Percentiles rank a stretch among this genome's conserved stretches.
Evolutionary conservation across 2,888 invertebrate species (phyloP).

Genomic region (Spodoptera littoralis): DNA sequence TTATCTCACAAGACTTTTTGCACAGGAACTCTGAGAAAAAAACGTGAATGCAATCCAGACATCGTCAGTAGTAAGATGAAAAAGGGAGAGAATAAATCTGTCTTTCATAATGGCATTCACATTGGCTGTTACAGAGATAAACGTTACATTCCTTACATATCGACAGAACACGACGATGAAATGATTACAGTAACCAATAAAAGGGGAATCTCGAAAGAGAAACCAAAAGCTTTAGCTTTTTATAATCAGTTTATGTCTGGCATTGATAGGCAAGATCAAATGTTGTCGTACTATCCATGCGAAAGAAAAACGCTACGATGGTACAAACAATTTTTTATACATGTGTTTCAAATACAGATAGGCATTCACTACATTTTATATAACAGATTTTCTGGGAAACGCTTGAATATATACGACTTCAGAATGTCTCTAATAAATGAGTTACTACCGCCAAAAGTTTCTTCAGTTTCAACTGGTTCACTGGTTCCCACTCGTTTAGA

Average conservation of each 20-base stretch:
- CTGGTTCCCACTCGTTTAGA: no score
- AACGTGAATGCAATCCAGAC: conserved; percentile 38
- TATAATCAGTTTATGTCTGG: conserved; percentile 52
- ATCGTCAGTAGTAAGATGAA: background rate
- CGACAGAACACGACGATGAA: conserved; percentile 37
- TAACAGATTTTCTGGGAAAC: conserved; percentile 32
- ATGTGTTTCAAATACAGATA: conserved; percentile 23
- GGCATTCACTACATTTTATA: conserved; percentile 21
- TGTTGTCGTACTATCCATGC: conserved; percentile 47
- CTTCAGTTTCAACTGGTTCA: no score
- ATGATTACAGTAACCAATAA: conserved; percentile 44
- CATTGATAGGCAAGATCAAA: conserved; percentile 48
- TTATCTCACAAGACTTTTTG: conserved; percentile 43
- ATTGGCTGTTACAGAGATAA: conserved; percentile 46
- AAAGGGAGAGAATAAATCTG: conserved; percentile 19
- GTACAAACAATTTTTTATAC: conserved; percentile 45
- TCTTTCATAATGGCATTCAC: conserved; percentile 29
- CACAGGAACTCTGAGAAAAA: conserved; percentile 54
- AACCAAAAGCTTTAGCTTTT: conserved; percentile 41
- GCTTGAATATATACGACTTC: no score
- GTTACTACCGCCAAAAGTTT: no score
- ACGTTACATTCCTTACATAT: conserved; percentile 40
- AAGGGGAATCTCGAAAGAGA: conserved; percentile 33
- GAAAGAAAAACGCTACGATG: conserved; percentile 50
- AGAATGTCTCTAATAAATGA: no score